Base-by-base conservation (phyloP, 2,797 vertebrate genomes). In the Enteromius afrohamiltoni region DNA sequence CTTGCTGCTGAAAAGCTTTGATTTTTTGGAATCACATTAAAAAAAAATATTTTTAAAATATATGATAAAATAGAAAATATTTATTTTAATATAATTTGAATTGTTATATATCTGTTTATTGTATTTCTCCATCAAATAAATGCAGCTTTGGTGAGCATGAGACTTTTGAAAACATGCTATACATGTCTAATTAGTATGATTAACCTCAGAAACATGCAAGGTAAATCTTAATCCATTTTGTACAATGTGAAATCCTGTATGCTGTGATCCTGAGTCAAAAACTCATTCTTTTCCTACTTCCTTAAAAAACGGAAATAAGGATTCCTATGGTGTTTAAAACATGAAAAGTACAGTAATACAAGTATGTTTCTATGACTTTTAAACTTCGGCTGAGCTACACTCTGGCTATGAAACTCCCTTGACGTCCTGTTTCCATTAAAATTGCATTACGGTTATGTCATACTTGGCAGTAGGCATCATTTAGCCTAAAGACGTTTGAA, bases 381-480 rank as follows among this genome's bases (percentile, higher is more conserved):
- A 55, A 65, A 75, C 64, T 47, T 68, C 19, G 23, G 49, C 73
- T 40, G 71, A 53, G 85, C 80, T 89, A 83, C 85, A 83, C 90
- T 91, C 88, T 89, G 87, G 92, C 91, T 85, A 60, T 91, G 90
- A 81, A 88, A 87, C 83, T 53, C 37, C 31, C 84, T 69, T 58
- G 89, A 92, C 92, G 92, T 89, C 90, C 90, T 93, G 94, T 93
- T 94, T 92, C 92, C 90, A 94, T 95, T 94, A 94, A 94, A 93
- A 93, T 95, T 91, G 86, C 92, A 91, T 92, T 91, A 89, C 86
- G 87, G 85, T 93, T 93, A 93, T 92, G 92, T 95, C 94, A 94
- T 89, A 85, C 88, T 94, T 94, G 94, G 94, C 94, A 86, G 82
- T 75, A 77, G 88, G 85, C 80, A 82, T 85, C 85, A 84, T 58